Base-by-base conservation (phyloP, 2,113 vertebrate species). In the Corynorhinus townsendii region DNA sequence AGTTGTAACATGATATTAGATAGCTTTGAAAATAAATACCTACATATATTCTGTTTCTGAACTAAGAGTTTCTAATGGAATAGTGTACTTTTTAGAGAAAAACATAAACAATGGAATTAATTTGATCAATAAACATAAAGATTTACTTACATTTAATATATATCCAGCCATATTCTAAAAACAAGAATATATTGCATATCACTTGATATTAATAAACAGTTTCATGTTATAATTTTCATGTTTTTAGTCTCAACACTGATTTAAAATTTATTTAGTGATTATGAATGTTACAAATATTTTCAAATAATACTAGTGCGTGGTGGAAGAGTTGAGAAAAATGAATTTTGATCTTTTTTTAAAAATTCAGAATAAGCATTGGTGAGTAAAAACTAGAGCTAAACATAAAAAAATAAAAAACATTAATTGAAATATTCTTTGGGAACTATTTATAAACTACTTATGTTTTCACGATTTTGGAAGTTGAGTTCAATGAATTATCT, bases 1-100 rank as follows among this genome's bases (percentile, higher is more conserved):
- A 90, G 24, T 64, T 94, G 28, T 54, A 54, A 26, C 56, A 59
- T 68, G 26, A 68, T 33, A 89, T 81, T 72, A 45, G 7, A n/a
- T 86, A 62, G 7, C 35, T 89, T 95, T 91, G 62, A 54, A 95
- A 96, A 86, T 30, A 91, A 95, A 94, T 72, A 30, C 7, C 2
- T 54, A 33, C 4, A 85, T 59, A 86, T 84, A 69, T 49, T 81
- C 11, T 71, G 28, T 7, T 69, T 52, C 76, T 64, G 7, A 76
- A 5, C 12, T 82, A 33, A 54, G 47, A 89, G 3, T 88, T 88
- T 89, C 7, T 81, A 73, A 66, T 3, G 15, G 11, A 8, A 45
- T 2, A 77, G 8, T 69, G 10, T 87, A 8, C 3, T 91, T 93
- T 75, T 86, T 16, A 84, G 19, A 93, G 4, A 45, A 90, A 93